These are phyloP conservation scores for Petroica traversi DNA, from an alignment of 2,113 vertebrate genomes.

Conservation along the genomic window DNA sequence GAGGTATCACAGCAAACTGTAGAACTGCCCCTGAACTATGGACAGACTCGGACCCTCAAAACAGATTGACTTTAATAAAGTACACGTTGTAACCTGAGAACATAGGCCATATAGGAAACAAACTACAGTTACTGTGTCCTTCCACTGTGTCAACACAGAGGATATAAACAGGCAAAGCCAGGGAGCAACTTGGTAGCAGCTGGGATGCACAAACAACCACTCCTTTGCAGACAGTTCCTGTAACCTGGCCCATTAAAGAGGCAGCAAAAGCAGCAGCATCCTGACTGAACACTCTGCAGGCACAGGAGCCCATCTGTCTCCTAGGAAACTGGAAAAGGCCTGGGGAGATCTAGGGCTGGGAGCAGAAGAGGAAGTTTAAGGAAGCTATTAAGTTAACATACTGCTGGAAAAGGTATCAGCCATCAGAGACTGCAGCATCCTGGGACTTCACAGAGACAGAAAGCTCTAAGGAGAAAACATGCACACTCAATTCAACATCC, in stretches of 20 bases:
- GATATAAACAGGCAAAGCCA: neutral
- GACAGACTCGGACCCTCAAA: neutral
- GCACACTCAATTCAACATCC: neutral
- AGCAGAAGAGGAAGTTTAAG: neutral
- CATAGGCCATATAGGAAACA: neutral
- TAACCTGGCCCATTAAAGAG: neutral
- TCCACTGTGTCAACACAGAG: accelerated
- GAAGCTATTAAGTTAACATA: neutral
- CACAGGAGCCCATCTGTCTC: neutral
- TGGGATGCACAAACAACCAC: neutral
- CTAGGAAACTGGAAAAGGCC: neutral
- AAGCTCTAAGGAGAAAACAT: neutral
- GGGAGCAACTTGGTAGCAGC: neutral
- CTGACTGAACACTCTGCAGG: neutral
- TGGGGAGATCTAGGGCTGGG: neutral
- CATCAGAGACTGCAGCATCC: neutral
- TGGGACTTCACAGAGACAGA: neutral
- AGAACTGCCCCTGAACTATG: too few species aligned
- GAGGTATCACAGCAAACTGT: neutral
- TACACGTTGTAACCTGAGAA: neutral
- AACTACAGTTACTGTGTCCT: neutral
- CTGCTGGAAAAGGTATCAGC: neutral
- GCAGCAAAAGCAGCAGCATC: neutral
- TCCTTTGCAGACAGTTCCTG: neutral
- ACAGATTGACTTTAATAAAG: neutral